Percentiles rank a stretch among this genome's conserved stretches.
phyloP scores from a whole-genome alignment of 1,140 invertebrate genomes.

The Heliconius hewitsoni region DNA sequence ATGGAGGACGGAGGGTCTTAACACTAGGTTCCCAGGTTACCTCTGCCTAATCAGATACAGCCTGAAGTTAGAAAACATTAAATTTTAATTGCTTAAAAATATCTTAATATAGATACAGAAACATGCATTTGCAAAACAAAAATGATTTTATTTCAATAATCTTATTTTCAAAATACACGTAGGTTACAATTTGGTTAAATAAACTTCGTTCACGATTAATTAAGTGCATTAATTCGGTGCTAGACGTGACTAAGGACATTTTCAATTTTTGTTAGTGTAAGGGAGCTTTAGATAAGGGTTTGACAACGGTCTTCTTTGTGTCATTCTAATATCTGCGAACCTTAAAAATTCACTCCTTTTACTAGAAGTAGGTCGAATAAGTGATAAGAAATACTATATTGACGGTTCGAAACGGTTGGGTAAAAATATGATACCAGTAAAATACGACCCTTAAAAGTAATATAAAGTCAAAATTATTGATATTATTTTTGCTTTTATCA shows the following conservation, averaged over 20 bases:
- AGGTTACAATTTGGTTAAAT: not conserved
- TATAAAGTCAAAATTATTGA: too few relatives aligned
- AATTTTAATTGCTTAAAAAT: too few relatives aligned
- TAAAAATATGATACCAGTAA: too few relatives aligned
- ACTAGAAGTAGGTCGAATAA: not conserved
- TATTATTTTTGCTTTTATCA: too few relatives aligned
- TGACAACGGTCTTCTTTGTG: slow-evolving; percentile 33
- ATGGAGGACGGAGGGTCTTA: too few relatives aligned
- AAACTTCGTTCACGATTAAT: slow-evolving; percentile 1
- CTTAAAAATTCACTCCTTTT: slow-evolving; percentile 8
- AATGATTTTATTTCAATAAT: too few relatives aligned
- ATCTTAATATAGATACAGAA: too few relatives aligned
- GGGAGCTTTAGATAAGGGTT: slow-evolving; percentile 28
- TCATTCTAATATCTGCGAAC: slow-evolving; percentile 21
- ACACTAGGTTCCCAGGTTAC: too few relatives aligned
- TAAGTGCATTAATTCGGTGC: not conserved
- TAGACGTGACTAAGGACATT: slow-evolving; percentile 7
- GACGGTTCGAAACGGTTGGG: not conserved
- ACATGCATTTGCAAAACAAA: too few relatives aligned
- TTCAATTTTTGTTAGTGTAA: slow-evolving; percentile 25
- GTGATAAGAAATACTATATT: not conserved
- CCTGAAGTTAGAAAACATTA: not conserved
- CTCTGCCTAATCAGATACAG: too few relatives aligned
- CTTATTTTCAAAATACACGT: too few relatives aligned
- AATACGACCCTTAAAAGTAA: too few relatives aligned